Conservation (phyloP, 2,797 vertebrate species). For the Leptodactylus fallax region DNA sequence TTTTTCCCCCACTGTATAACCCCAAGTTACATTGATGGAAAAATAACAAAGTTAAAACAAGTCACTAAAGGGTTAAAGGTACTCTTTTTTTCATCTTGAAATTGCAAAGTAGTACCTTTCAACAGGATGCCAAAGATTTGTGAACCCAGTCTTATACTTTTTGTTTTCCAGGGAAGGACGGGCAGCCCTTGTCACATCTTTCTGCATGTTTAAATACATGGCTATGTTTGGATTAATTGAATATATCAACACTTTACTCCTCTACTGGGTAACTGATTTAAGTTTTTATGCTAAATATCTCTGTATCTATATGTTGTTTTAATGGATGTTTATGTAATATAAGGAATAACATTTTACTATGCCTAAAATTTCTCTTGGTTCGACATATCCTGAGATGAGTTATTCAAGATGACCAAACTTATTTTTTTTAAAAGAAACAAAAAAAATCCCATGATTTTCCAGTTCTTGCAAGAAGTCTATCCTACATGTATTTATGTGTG, state of each 20-base stretch:
- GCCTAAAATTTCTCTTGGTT: too few species aligned
- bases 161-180: slow-evolving; percentile 76
- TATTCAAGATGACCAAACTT: too few species aligned
- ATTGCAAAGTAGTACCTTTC: background rate
- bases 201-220: slow-evolving; percentile 85
- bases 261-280: slow-evolving; percentile 77
- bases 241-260: slow-evolving; percentile 78
- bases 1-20: too few species aligned
- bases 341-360: background rate
- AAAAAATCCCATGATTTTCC: too few species aligned
- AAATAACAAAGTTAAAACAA: too few species aligned
- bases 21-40: too few species aligned
- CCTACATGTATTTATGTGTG: too few species aligned
- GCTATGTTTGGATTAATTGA: slow-evolving; percentile 81
- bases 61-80: too few species aligned
- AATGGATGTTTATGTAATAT: background rate
- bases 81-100: background rate
- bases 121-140: background rate
- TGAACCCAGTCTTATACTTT: background rate
- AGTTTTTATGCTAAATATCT: background rate
- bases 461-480: too few species aligned
- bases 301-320: background rate
- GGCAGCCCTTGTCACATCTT: slow-evolving; percentile 79
- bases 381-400: too few species aligned
- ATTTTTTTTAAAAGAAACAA: too few species aligned